A percentile compares a stretch with the other conserved stretches of the same genome.
Evolutionary conservation across 2,113 vertebrate species (phyloP).

Genomic region (Poeciliopsis prolifica): DNA sequence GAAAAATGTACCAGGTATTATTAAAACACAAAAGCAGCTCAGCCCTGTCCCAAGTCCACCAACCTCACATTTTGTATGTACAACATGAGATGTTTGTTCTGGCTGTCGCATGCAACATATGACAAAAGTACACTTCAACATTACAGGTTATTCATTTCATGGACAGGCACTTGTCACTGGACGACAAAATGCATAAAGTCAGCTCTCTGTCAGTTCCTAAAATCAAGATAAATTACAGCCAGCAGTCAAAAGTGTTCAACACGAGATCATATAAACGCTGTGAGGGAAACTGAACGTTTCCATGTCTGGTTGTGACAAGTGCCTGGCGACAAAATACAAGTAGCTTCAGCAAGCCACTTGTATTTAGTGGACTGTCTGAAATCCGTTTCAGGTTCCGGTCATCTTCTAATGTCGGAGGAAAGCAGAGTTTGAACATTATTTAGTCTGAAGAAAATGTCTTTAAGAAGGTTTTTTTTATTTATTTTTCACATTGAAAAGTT

Average conservation of each 20-base stretch:
- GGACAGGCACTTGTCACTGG: conserved; percentile 57
- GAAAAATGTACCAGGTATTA: conserved; percentile 7
- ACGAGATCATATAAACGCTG: conserved; percentile 10
- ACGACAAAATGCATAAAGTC: conserved; percentile 26
- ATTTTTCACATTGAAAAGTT: conserved; percentile 28
- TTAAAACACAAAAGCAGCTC: conserved; percentile 32
- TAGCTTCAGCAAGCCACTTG: conserved; percentile 30
- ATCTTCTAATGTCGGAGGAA: conserved; percentile 46
- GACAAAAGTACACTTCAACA: conserved; percentile 50
- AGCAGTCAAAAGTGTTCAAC: conserved; percentile 1
- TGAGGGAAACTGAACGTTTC: conserved; percentile 9
- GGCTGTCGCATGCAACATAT: conserved; percentile 77
- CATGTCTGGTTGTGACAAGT: conserved; percentile 36
- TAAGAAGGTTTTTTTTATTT: not conserved
- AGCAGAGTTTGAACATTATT: conserved; percentile 54
- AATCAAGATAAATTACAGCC: conserved; percentile 11
- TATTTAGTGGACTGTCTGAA: conserved; percentile 29
- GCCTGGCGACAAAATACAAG: conserved; percentile 32
- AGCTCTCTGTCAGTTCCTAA: conserved; percentile 4
- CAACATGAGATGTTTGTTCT: conserved; percentile 70
- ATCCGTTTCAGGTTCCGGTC: conserved; percentile 46
- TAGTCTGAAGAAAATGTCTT: conserved; percentile 40
- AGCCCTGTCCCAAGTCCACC: conserved; percentile 45
- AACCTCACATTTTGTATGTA: conserved; percentile 72
- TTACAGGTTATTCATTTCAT: conserved; percentile 47